Percentiles rank a stretch among this genome's conserved stretches.
phyloP scores from a whole-genome alignment of 2,888 invertebrate species.

The Drosophila prolongata region DNA sequence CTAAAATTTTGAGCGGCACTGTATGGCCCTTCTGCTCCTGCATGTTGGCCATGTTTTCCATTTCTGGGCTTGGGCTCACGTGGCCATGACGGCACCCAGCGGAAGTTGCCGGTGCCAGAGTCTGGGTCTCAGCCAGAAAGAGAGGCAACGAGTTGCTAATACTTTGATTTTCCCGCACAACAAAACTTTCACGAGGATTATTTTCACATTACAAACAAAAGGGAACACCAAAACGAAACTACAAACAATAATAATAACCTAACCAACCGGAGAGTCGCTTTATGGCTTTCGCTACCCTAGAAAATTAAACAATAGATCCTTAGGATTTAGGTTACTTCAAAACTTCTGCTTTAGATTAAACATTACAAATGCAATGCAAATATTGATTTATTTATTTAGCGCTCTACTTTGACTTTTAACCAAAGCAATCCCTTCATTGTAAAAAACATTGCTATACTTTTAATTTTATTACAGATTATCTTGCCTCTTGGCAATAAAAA shows the following conservation, averaged over 20 bases:
- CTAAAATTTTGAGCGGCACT: neutral
- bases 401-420: too few species aligned
- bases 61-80: slow-evolving; percentile 44
- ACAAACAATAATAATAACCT: slow-evolving; percentile 54
- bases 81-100: slow-evolving; percentile 49
- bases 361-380: too few species aligned
- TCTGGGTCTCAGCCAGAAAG: slow-evolving; percentile 21
- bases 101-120: slow-evolving; percentile 52
- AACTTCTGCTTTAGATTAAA: too few species aligned
- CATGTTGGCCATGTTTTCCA: slow-evolving; percentile 25
- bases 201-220: slow-evolving; percentile 74
- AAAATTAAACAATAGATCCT: neutral
- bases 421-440: too few species aligned
- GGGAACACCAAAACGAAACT: slow-evolving; percentile 40
- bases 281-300: slow-evolving; percentile 40
- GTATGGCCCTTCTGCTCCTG: slow-evolving; percentile 3
- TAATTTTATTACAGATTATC: too few species aligned
- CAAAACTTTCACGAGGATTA: slow-evolving; percentile 67
- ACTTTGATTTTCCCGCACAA: slow-evolving; percentile 67
- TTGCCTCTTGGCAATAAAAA: too few species aligned
- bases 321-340: neutral
- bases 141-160: slow-evolving; percentile 54
- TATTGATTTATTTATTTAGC: too few species aligned
- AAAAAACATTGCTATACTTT: too few species aligned
- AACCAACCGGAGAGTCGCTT: slow-evolving; percentile 44